phyloP scores from a whole-genome alignment of 92 coral and sea anemone genomes.

The Anthopleura xanthogrammica region DNA sequence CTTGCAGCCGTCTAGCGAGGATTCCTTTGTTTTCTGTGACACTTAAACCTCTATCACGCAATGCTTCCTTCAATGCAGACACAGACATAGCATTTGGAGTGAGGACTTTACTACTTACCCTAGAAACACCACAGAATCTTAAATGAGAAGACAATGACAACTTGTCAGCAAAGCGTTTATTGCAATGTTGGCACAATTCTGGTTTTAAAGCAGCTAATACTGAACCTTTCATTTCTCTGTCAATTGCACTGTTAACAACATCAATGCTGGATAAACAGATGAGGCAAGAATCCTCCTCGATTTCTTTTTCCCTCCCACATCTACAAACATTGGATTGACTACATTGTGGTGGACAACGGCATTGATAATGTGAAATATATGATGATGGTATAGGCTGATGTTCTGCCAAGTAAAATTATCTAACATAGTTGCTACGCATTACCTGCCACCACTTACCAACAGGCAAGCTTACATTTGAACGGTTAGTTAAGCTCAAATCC shows the following conservation, averaged over 20 bases:
- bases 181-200: conserved; percentile 30
- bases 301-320: conserved; percentile 2
- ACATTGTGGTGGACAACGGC: too few relatives aligned
- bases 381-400: too few relatives aligned
- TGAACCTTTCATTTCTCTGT: conserved; percentile 24
- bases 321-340: too few relatives aligned
- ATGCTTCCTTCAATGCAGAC: conserved; percentile 13
- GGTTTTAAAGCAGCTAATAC: conserved; percentile 41
- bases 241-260: conserved; percentile 39
- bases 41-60: conserved; percentile 5
- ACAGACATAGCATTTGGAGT: conserved; percentile 28
- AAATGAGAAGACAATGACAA: conserved; percentile 26
- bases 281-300: too few relatives aligned
- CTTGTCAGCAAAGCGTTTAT: conserved; percentile 44
- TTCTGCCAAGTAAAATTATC: too few relatives aligned
- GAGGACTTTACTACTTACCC: background rate
- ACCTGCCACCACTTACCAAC: too few relatives aligned
- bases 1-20: conserved; percentile 23
- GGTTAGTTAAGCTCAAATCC: too few relatives aligned
- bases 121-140: background rate
- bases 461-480: too few relatives aligned
- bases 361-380: too few relatives aligned
- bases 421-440: too few relatives aligned
- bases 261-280: too few relatives aligned
- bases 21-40: conserved; percentile 19